Percentiles rank a stretch among this genome's conserved stretches.
Evolutionary conservation across 2,113 vertebrate species (phyloP).

Genomic region (Harpagus bidentatus): DNA sequence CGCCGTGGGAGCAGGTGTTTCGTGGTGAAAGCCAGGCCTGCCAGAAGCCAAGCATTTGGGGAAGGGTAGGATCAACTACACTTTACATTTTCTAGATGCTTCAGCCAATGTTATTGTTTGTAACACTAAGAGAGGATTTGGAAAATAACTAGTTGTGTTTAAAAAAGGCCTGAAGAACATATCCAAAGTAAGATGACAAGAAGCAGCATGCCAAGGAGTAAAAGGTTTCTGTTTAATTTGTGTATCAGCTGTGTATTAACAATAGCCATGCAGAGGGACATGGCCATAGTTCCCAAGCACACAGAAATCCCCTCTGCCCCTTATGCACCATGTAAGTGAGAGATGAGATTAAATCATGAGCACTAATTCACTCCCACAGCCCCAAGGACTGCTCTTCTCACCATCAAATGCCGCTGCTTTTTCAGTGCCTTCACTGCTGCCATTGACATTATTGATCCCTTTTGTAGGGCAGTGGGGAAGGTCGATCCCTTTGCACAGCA

Average conservation of each 20-base stretch:
- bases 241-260: background rate
- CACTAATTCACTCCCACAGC: background rate
- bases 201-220: accelerated
- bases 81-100: background rate
- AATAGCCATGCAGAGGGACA: background rate
- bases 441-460: background rate
- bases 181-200: background rate
- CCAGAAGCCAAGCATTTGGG: accelerated
- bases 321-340: background rate
- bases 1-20: accelerated
- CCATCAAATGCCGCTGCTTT: background rate
- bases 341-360: background rate
- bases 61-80: background rate
- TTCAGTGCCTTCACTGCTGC: background rate
- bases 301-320: background rate
- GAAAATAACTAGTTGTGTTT: background rate
- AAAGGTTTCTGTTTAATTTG: background rate
- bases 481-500: background rate
- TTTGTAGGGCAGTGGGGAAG: background rate
- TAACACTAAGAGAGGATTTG: background rate
- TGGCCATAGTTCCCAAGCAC: background rate
- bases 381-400: background rate
- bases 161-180: background rate
- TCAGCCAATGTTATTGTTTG: background rate
- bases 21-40: background rate